Evolutionary conservation across 2,113 vertebrate genomes (phyloP).

Genomic region (Choloepus hoffmanni): DNA sequence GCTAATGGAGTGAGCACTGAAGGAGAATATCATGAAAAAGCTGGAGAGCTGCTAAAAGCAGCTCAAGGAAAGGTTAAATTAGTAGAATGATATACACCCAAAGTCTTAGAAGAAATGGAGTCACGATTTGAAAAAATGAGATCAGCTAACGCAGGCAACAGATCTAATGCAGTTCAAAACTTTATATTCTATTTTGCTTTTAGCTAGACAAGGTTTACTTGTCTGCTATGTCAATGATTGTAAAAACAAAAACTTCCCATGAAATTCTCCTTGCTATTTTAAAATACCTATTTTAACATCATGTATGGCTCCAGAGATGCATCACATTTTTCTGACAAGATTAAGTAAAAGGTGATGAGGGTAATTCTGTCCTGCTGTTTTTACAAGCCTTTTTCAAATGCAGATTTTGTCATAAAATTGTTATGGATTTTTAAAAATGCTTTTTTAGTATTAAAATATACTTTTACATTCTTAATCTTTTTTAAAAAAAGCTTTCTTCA

Average conservation of each 20-base stretch:
- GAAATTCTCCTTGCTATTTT: constrained; percentile 75
- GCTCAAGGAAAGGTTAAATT: constrained; percentile 98
- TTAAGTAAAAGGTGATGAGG: constrained; percentile 75
- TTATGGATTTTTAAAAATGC: constrained; percentile 84
- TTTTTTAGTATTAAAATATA: constrained; percentile 85
- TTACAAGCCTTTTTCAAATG: constrained; percentile 81
- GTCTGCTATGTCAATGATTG: constrained; percentile 70
- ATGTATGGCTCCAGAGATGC: constrained; percentile 77
- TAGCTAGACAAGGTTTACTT: constrained; percentile 79
- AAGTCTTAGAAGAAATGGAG: constrained; percentile 98
- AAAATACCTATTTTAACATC: constrained; percentile 72
- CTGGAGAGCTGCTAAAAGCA: constrained; percentile 97
- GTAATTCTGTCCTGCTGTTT: constrained; percentile 79
- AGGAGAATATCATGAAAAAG: constrained; percentile 98
- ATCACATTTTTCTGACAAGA: constrained; percentile 79
- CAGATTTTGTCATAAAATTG: constrained; percentile 82
- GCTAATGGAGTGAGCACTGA: constrained; percentile 99
- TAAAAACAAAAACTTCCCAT: constrained; percentile 49
- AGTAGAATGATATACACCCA: constrained; percentile 97
- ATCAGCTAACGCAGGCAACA: constrained; percentile 99
- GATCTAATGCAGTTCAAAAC: constrained; percentile 87
- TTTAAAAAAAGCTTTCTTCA: constrained; percentile 74
- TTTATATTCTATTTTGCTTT: constrained; percentile 76
- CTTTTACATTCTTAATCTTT: constrained; percentile 83
- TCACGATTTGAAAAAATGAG: constrained; percentile 99